Conservation (phyloP, 2,888 invertebrate species). For the Apantesis nais region DNA sequence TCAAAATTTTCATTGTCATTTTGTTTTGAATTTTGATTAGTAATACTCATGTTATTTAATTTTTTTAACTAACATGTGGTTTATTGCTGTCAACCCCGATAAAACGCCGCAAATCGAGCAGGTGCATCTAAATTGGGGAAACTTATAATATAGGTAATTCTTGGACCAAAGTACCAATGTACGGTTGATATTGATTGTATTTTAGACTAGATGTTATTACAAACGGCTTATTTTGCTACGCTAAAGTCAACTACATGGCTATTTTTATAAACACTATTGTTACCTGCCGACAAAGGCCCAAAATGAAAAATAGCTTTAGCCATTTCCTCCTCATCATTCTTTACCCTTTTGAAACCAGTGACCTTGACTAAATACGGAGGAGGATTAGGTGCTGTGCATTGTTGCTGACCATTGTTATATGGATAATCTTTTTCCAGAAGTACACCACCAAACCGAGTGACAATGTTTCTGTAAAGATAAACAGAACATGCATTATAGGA, state of each 20-base stretch:
- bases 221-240: not conserved
- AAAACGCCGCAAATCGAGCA: too few species aligned
- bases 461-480: slow-evolving; percentile 4
- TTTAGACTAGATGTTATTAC: not conserved
- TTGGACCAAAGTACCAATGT: not conserved
- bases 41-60: too few species aligned
- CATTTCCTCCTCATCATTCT: slow-evolving; percentile 4
- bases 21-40: too few species aligned
- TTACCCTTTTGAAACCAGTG: not conserved
- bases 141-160: too few species aligned
- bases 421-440: slow-evolving; percentile 10
- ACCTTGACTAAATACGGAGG: not conserved
- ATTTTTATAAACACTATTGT: not conserved
- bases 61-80: too few species aligned
- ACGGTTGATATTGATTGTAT: not conserved
- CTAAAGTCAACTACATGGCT: not conserved
- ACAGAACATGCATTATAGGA: not conserved
- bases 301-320: not conserved
- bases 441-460: not conserved
- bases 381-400: not conserved
- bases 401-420: not conserved
- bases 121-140: too few species aligned
- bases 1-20: too few species aligned
- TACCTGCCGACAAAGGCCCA: slow-evolving; percentile 10
- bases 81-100: too few species aligned